Evolutionary conservation across 2,113 vertebrate genomes (phyloP), one percentile per base, ranked within the genome.

Genomic region (Leucopsar rothschildi): DNA sequence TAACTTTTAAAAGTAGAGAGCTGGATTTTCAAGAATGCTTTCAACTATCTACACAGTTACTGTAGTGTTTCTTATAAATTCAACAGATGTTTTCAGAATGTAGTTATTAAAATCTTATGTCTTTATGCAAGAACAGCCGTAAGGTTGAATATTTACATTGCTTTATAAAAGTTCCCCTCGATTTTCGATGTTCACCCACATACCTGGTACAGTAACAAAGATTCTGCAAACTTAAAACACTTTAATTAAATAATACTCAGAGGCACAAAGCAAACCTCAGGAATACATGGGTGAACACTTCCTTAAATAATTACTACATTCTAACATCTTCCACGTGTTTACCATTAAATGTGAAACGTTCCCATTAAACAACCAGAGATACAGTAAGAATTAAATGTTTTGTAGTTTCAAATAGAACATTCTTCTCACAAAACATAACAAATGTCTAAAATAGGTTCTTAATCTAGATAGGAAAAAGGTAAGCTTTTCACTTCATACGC

Each of bases 361-460:
- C 95, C 97, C 96, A 97, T 97, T 97, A 95, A 98, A 98, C 96
- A 97, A 97, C 97, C 97, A 97, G 97, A 98, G 98, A 98, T 97
- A 98, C 97, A 97, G 97, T 98, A 98, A 98, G 97, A 98, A 98
- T 98, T 97, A 97, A 98, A 96, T 97, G 98, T 97, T 97, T 97
- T 94, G 97, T 97, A 97, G 96, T 96, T 98, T 97, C 97, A 98
- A 98, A 98, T 98, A 98, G 98, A 98, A 98, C 97, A 98, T 98
- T 97, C 96, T 98, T 98, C 97, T 98, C 98, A 98, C 98, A 98
- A 98, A 98, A 98, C 97, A 98, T 98, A 98, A 98, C 97, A 98
- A 97, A 98, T 96, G 98, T 98, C 97, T 98, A 97, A 98, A 98
- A 98, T 98, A 98, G 97, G 98, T 97, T 98, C 97, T 98, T 97